Conservation (phyloP, 2,888 invertebrate genomes). For the Eupithecia vulgata region DNA sequence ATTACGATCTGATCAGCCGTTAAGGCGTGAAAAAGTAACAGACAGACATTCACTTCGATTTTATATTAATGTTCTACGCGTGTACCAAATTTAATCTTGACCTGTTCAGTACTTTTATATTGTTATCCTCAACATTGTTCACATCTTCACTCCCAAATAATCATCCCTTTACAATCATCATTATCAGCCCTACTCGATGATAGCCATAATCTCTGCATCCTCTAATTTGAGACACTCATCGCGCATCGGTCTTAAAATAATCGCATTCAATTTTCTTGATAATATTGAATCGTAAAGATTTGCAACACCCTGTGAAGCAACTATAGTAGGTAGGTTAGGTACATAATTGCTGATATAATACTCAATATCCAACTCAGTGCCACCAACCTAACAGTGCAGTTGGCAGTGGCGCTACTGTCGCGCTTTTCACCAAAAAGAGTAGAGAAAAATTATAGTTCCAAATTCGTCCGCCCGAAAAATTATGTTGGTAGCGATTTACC, state of each 20-base stretch:
- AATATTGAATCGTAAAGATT: background rate
- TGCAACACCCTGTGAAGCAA: background rate
- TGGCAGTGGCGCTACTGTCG: background rate
- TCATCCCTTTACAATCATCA: too few species aligned
- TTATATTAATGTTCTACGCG: too few species aligned
- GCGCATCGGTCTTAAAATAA: too few species aligned
- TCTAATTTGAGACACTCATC: too few species aligned
- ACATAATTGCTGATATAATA: slow-evolving; percentile 1
- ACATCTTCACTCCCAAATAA: too few species aligned
- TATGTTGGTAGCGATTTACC: background rate
- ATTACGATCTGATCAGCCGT: too few species aligned
- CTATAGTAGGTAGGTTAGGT: background rate
- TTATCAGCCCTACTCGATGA: too few species aligned
- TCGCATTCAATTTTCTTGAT: background rate
- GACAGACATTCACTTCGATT: too few species aligned
- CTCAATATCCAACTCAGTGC: background rate
- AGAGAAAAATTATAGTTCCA: background rate
- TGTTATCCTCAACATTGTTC: too few species aligned
- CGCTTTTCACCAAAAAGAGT: background rate
- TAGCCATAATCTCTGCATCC: background rate
- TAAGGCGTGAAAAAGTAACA: too few species aligned
- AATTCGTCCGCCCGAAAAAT: background rate
- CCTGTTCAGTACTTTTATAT: too few species aligned
- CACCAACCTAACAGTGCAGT: background rate
- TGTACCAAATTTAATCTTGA: too few species aligned